Percentiles rank a stretch among this genome's conserved stretches.
phyloP scores from a whole-genome alignment of 2,797 vertebrate species.

The Monodelphis domestica region DNA sequence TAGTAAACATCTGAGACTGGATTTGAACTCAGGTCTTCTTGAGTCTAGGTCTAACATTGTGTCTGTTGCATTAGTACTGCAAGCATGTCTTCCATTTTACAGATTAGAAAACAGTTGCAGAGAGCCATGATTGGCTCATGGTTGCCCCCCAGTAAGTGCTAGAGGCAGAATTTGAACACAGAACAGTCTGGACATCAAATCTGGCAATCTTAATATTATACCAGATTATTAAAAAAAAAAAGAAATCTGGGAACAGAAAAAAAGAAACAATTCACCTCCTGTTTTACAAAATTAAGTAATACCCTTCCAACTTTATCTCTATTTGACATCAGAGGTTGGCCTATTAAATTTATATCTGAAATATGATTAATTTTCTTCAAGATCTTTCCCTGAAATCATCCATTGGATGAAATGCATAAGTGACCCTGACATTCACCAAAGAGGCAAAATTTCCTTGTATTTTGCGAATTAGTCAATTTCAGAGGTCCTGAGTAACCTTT shows the following conservation, averaged over 20 bases:
- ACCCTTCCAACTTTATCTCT: constrained; percentile 12
- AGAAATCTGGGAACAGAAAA: neutral
- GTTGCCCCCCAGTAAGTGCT: neutral
- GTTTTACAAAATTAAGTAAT: constrained; percentile 40
- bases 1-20: neutral
- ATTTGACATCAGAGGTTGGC: constrained; percentile 22
- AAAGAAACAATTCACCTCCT: neutral
- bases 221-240: neutral
- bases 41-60: neutral
- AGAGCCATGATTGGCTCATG: constrained; percentile 7
- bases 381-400: constrained; percentile 42
- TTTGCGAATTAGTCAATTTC: constrained; percentile 13
- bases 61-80: neutral
- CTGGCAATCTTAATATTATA: neutral
- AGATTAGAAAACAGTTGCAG: neutral
- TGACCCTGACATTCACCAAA: neutral
- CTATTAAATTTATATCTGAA: neutral
- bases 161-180: neutral
- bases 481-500: constrained; percentile 15
- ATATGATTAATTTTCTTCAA: constrained; percentile 41
- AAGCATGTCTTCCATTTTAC: neutral
- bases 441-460: neutral
- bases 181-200: neutral
- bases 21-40: neutral
- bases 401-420: constrained; percentile 14